These are phyloP conservation scores for Toxotes lorentzi DNA, from an alignment of 2,797 vertebrate species.

Conservation along the genomic window DNA sequence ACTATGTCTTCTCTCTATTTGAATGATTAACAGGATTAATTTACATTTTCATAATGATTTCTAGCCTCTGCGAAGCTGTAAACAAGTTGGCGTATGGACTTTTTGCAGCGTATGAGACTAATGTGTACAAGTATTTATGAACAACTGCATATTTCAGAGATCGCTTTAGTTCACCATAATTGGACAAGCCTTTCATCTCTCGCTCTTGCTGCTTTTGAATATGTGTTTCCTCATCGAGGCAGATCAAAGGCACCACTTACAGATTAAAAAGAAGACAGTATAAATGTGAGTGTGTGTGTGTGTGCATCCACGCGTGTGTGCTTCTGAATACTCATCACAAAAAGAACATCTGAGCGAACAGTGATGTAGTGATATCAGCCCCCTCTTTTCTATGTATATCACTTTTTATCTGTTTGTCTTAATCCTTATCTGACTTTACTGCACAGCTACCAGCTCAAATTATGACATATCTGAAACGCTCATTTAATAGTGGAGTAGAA, in stretches of 20 bases:
- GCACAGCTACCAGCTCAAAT: conserved; percentile 24
- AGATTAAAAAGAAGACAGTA: conserved; percentile 68
- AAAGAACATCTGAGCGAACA: conserved; percentile 59
- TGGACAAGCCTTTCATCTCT: conserved; percentile 74
- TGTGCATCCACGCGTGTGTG: conserved; percentile 20
- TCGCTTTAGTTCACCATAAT: conserved; percentile 70
- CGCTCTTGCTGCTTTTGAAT: conserved; percentile 67
- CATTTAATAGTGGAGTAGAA: conserved; percentile 1
- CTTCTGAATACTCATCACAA: conserved; percentile 36
- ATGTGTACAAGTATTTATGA: conserved; percentile 76
- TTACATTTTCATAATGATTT: conserved; percentile 29
- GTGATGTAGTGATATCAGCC: conserved; percentile 50
- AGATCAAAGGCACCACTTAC: conserved; percentile 77
- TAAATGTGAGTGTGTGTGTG: conserved; percentile 20
- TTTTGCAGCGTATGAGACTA: conserved; percentile 42
- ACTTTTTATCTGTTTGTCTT: conserved; percentile 60
- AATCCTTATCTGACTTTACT: conserved; percentile 43
- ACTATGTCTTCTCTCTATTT: conserved; percentile 7
- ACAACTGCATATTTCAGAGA: conserved; percentile 65
- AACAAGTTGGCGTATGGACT: conserved; percentile 29
- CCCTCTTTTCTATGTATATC: conserved; percentile 46
- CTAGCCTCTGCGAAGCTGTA: conserved; percentile 22
- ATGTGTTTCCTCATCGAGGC: conserved; percentile 65
- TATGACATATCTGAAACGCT: conserved; percentile 28
- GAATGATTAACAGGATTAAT: conserved; percentile 46